Evolutionary conservation across 2,113 vertebrate genomes (phyloP).

Genomic region (Macquaria australasica): DNA sequence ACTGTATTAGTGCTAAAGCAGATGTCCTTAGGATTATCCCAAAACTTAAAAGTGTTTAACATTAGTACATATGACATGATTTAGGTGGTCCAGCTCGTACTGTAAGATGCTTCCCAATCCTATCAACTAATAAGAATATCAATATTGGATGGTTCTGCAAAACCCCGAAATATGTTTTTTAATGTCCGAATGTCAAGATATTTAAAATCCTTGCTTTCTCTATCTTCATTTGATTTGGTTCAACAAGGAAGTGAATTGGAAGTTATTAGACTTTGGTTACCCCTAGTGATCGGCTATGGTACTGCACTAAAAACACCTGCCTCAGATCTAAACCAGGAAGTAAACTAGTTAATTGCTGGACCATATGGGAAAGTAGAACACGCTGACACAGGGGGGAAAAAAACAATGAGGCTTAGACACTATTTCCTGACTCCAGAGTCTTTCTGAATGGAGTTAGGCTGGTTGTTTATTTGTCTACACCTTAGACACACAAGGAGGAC

Average conservation of each 20-base stretch:
- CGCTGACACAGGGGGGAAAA: not conserved
- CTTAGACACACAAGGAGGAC: not conserved
- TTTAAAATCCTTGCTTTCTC: not conserved
- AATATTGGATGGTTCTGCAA: not conserved
- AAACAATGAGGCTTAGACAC: not conserved
- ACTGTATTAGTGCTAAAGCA: conserved; percentile 9
- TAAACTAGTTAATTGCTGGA: not conserved
- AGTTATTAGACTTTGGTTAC: not conserved
- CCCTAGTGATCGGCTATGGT: not conserved
- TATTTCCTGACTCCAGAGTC: not conserved
- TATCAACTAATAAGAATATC: not conserved
- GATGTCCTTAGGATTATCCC: not conserved
- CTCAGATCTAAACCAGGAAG: conserved; percentile 2
- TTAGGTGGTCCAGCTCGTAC: not conserved
- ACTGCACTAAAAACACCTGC: not conserved
- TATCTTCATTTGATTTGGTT: not conserved
- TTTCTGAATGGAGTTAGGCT: not conserved
- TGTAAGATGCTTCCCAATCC: not conserved
- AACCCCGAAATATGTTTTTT: not conserved
- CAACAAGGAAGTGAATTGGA: not conserved
- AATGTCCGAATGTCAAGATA: not conserved
- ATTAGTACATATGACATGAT: not conserved
- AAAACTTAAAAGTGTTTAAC: not conserved
- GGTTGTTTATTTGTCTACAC: not conserved
- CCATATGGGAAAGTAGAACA: not conserved